Conservation (phyloP, 2,888 invertebrate genomes). For the Drosophila neoperkinsi region DNA sequence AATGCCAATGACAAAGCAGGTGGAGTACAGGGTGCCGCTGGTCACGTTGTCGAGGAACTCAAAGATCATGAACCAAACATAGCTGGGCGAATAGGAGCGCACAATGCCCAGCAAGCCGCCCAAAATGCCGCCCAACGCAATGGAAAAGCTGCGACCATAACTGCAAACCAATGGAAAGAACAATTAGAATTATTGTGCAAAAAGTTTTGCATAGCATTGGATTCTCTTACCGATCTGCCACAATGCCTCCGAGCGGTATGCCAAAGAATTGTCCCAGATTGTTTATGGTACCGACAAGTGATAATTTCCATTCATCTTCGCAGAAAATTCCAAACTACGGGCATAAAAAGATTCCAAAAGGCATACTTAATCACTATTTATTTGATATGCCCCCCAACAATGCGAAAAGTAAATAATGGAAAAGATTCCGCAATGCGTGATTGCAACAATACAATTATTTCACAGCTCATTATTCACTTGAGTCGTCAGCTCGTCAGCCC, state of each 20-base stretch:
- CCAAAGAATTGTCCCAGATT: conserved; percentile 91
- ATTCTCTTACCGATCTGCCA: conserved; percentile 88
- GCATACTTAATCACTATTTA: neutral
- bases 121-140: conserved; percentile 86
- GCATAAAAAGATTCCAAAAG: conserved; percentile 15
- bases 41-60: conserved; percentile 90
- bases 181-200: neutral
- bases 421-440: conserved; percentile 37
- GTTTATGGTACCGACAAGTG: conserved; percentile 90
- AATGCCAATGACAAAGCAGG: conserved; percentile 90
- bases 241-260: conserved; percentile 88
- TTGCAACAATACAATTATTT: conserved; percentile 28
- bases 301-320: conserved; percentile 88
- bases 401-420: conserved; percentile 19
- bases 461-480: conserved; percentile 48
- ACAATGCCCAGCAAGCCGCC: conserved; percentile 89
- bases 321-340: conserved; percentile 82
- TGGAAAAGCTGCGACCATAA: conserved; percentile 88
- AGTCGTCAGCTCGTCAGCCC: neutral
- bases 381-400: conserved; percentile 5
- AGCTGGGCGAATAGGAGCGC: conserved; percentile 89
- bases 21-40: conserved; percentile 90
- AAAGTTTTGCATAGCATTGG: neutral
- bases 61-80: conserved; percentile 89
- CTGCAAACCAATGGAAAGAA: conserved; percentile 47